A percentile compares a stretch with the other conserved stretches of the same genome.
Conservation (phyloP, 2,797 vertebrate species). For the Spinus pinus region DNA sequence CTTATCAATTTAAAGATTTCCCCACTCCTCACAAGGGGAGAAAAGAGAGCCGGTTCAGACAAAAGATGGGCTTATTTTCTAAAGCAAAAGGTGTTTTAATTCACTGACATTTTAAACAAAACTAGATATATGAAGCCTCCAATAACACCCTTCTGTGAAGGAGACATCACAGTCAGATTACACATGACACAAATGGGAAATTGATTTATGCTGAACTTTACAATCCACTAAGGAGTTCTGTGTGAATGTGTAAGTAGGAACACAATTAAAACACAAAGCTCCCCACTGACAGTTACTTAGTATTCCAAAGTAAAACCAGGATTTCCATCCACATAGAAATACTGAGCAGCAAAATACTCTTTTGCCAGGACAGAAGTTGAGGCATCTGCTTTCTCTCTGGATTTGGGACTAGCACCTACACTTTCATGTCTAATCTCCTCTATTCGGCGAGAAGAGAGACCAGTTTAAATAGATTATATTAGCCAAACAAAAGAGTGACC, state of each 20-base stretch:
- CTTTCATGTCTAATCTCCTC: neutral
- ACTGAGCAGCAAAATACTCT: neutral
- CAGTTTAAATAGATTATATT: neutral
- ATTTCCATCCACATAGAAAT: neutral
- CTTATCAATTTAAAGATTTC: neutral
- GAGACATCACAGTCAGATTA: neutral
- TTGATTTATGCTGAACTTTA: neutral
- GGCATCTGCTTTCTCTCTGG: neutral
- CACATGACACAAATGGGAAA: neutral
- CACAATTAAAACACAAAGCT: conserved; percentile 5
- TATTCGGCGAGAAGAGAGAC: neutral
- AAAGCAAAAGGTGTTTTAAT: neutral
- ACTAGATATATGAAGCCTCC: neutral
- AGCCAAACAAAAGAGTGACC: neutral
- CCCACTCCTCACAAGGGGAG: no score
- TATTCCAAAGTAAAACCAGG: neutral
- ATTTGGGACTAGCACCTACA: neutral
- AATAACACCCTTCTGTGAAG: neutral
- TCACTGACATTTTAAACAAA: neutral
- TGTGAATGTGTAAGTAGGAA: neutral
- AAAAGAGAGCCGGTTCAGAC: neutral
- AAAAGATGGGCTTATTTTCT: neutral
- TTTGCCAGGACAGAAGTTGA: neutral
- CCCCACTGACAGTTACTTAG: neutral
- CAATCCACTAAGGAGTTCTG: neutral